Evolutionary conservation across 2,888 invertebrate species (phyloP).

Genomic region (Drosophila cognata): DNA sequence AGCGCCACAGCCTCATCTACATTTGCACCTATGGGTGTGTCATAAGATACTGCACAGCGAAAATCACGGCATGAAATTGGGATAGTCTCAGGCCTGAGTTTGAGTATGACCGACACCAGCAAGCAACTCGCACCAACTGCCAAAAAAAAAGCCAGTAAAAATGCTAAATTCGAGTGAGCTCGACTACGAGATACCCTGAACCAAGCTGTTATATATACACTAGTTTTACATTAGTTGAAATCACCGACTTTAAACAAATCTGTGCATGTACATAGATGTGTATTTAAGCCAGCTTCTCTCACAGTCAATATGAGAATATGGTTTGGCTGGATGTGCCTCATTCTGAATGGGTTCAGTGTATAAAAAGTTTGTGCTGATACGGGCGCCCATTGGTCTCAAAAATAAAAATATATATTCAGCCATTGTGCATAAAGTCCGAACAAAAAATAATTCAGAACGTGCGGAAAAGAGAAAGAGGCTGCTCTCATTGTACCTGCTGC

Average conservation of each 20-base stretch:
- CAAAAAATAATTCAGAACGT: slow-evolving; percentile 8
- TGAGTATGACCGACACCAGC: slow-evolving; percentile 23
- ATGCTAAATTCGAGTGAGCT: not conserved
- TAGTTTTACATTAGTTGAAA: not conserved
- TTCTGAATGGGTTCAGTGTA: not conserved
- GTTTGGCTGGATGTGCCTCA: not conserved
- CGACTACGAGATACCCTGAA: not conserved
- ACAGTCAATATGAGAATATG: not conserved
- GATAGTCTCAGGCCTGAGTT: slow-evolving; percentile 6
- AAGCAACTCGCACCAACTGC: not conserved
- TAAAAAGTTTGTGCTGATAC: slow-evolving; percentile 8
- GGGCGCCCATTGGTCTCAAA: not conserved
- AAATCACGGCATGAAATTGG: slow-evolving; percentile 23
- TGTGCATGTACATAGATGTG: not conserved
- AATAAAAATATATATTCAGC: slow-evolving; percentile 19
- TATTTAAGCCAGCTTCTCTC: not conserved
- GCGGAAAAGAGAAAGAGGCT: not conserved
- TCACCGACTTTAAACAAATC: not conserved
- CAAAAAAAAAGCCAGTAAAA: not conserved
- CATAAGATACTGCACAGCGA: slow-evolving; percentile 1
- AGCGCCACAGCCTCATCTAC: slow-evolving; percentile 22
- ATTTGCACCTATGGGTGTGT: slow-evolving; percentile 8
- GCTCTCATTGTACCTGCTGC: not conserved
- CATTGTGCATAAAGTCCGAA: slow-evolving; percentile 13
- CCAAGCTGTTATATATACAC: not conserved